Conservation (phyloP, 2,113 vertebrate species). For the Semicossyphus pulcher region DNA sequence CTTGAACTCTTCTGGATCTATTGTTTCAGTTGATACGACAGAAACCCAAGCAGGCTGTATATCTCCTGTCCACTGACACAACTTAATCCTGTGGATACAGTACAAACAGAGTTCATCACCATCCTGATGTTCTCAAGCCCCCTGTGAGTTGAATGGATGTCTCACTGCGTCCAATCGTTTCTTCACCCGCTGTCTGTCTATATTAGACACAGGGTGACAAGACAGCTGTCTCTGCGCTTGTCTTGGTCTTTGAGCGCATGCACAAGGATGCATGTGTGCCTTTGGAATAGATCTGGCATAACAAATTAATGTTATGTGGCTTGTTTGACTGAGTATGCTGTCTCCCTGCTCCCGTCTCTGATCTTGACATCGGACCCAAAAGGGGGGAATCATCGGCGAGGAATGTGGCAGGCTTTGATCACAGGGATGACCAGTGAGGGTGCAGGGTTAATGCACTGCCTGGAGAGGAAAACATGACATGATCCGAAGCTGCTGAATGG, state of each 20-base stretch:
- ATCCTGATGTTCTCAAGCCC: slow-evolving; percentile 35
- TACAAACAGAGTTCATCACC: slow-evolving; percentile 54
- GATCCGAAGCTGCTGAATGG: neutral
- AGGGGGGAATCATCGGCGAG: slow-evolving; percentile 60
- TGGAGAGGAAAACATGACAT: slow-evolving; percentile 28
- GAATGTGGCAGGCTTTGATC: slow-evolving; percentile 68
- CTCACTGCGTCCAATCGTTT: slow-evolving; percentile 75
- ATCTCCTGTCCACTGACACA: slow-evolving; percentile 34
- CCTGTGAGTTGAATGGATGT: slow-evolving; percentile 40
- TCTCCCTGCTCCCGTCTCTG: slow-evolving; percentile 51
- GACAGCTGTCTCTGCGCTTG: slow-evolving; percentile 66
- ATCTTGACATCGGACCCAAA: slow-evolving; percentile 68
- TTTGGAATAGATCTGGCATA: slow-evolving; percentile 63
- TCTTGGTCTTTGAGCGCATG: slow-evolving; percentile 34
- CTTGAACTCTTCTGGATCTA: slow-evolving; percentile 19
- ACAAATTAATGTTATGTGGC: slow-evolving; percentile 62
- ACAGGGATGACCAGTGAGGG: slow-evolving; percentile 23
- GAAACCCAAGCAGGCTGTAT: slow-evolving; percentile 61
- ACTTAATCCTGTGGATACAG: slow-evolving; percentile 23
- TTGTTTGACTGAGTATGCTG: slow-evolving; percentile 67
- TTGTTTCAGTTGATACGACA: slow-evolving; percentile 44
- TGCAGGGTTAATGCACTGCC: slow-evolving; percentile 23
- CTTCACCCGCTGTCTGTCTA: slow-evolving; percentile 70
- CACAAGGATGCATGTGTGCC: slow-evolving; percentile 41
- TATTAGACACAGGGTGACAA: slow-evolving; percentile 69